Evolutionary conservation across 2,888 invertebrate genomes (phyloP).

Genomic region (Drosophila atripex): DNA sequence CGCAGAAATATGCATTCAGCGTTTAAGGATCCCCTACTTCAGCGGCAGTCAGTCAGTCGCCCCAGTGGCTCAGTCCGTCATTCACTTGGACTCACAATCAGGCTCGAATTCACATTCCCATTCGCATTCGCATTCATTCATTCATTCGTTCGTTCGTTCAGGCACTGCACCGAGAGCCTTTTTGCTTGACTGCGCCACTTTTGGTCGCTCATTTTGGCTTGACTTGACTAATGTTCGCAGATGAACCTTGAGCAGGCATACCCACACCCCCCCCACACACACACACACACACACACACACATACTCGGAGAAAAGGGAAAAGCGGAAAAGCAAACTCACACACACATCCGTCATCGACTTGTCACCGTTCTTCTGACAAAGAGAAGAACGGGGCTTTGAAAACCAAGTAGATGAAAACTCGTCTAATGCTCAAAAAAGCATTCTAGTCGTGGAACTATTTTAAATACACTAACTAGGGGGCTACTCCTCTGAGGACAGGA

Average conservation of each 20-base stretch:
- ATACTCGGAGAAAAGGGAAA: constrained; percentile 9
- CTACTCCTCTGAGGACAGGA: too few species aligned
- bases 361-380: background rate
- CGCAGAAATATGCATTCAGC: constrained; percentile 31
- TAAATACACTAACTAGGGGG: background rate
- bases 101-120: constrained; percentile 56
- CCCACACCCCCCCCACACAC: too few species aligned
- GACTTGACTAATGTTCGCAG: constrained; percentile 69
- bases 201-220: constrained; percentile 72
- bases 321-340: constrained; percentile 1
- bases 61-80: constrained; percentile 12
- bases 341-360: constrained; percentile 15
- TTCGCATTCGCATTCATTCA: constrained; percentile 39
- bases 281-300: constrained; percentile 10
- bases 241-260: constrained; percentile 64
- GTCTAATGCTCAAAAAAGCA: constrained; percentile 1
- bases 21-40: constrained; percentile 16
- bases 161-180: constrained; percentile 44
- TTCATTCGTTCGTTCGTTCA: constrained; percentile 37
- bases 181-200: constrained; percentile 62
- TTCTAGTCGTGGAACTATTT: background rate
- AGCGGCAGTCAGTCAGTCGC: constrained; percentile 23
- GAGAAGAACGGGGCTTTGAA: constrained; percentile 28
- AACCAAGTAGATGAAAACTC: constrained; percentile 49
- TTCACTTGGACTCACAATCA: constrained; percentile 43